phyloP scores from a whole-genome alignment of 1,140 invertebrate genomes.

The Sycophaga agraensis region DNA sequence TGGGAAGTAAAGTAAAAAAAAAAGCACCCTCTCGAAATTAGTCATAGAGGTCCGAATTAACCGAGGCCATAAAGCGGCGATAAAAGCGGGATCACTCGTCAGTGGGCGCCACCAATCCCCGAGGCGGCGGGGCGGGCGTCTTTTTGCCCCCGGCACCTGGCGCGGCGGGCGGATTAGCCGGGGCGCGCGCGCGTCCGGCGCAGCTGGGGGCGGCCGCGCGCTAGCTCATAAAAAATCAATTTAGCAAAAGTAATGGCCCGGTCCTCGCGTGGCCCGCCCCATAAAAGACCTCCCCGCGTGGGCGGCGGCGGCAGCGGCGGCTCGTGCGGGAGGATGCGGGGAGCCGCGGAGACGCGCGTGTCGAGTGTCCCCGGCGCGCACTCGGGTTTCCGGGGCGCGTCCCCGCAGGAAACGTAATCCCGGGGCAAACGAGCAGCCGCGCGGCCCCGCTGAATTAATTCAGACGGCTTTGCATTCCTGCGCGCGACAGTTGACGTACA shows the following conservation, averaged over 20 bases:
- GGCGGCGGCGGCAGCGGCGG: too few relatives aligned
- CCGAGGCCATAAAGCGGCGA: too few relatives aligned
- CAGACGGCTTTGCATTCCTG: constrained; percentile 11
- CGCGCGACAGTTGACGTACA: constrained; percentile 24
- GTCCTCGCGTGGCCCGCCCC: too few relatives aligned
- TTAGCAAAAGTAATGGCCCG: constrained; percentile 17
- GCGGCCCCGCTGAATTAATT: constrained; percentile 21
- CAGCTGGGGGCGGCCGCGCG: constrained; percentile 26
- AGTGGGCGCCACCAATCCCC: too few relatives aligned
- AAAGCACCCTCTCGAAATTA: too few relatives aligned
- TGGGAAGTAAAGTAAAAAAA: too few relatives aligned
- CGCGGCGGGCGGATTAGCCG: too few relatives aligned
- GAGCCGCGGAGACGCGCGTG: background rate
- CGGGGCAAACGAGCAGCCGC: background rate
- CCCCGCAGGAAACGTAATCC: constrained; percentile 10
- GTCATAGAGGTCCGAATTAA: too few relatives aligned
- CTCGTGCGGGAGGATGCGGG: too few relatives aligned
- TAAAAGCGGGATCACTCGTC: too few relatives aligned
- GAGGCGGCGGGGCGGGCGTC: too few relatives aligned
- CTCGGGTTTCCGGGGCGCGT: background rate
- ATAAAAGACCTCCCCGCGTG: too few relatives aligned
- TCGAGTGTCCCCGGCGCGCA: constrained; percentile 1
- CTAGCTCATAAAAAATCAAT: constrained; percentile 26
- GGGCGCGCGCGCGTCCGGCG: constrained; percentile 1
- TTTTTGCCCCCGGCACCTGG: background rate